Evolutionary conservation across 1,140 invertebrate species (phyloP).

Genomic region (Meloidogyne chitwoodi): DNA sequence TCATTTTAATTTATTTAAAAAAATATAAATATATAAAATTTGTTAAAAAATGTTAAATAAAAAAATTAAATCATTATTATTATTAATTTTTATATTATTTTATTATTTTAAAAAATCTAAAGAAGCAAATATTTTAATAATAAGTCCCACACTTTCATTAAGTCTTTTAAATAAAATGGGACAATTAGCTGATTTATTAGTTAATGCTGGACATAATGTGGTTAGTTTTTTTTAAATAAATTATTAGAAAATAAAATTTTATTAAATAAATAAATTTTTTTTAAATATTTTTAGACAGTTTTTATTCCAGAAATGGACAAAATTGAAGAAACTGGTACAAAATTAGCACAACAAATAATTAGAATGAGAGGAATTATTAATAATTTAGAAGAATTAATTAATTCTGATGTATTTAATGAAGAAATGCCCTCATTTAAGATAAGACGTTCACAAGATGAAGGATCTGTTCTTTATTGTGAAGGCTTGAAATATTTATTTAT

Average conservation of each 20-base stretch:
- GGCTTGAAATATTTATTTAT: constrained; percentile 5
- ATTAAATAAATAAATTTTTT: background rate
- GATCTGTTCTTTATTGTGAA: constrained; percentile 18
- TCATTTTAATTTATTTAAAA: background rate
- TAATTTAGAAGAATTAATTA: constrained; percentile 3
- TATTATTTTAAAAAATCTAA: background rate
- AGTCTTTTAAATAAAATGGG: constrained; percentile 35
- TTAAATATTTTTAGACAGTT: constrained; percentile 30
- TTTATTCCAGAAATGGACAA: constrained; percentile 36
- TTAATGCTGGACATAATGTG: constrained; percentile 26
- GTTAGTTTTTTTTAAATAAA: constrained; percentile 4
- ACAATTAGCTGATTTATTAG: constrained; percentile 35
- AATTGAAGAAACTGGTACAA: constrained; percentile 36
- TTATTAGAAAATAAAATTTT: background rate
- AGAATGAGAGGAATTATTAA: constrained; percentile 30
- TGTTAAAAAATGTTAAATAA: background rate
- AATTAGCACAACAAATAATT: constrained; percentile 37
- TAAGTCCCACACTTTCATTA: constrained; percentile 34
- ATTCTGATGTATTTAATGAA: constrained; percentile 7
- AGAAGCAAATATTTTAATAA: constrained; percentile 32
- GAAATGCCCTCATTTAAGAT: background rate
- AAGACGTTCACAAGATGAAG: constrained; percentile 13
- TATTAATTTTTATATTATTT: background rate
- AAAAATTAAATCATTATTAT: background rate
- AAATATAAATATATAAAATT: no score